Evolutionary conservation across 2,888 invertebrate genomes (phyloP), one percentile per base, ranked within the genome.

Genomic region (Drosophila anomalata): DNA sequence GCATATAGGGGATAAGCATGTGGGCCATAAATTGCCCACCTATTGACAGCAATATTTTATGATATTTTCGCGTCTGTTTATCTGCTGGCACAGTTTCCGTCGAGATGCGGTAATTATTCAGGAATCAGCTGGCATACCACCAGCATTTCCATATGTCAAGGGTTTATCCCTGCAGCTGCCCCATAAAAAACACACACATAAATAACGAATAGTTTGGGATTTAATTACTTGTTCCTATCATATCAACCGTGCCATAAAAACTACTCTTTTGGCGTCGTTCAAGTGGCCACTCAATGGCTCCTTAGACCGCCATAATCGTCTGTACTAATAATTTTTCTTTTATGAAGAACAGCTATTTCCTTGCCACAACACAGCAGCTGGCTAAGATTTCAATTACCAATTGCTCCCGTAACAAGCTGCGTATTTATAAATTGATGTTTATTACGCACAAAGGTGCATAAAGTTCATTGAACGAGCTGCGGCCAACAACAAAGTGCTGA

Each of bases 391-490:
- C 47, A 47, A 47, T 56, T 72, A 69, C 75, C 87, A 81, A 87
- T 78, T 76, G 78, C 71, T 62, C 63, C 65, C 74, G 65, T 70
- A 80, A 78, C 85, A 73, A 68, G 77, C 77, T 65, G 77, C 65
- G 75, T 80, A 86, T 81, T 78, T 85, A 85, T 76, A 75, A 72
- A 62, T 66, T 71, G 51, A 79, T 82, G 86, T 82, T 82, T 87
- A 85, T 85, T 85, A 79, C 70, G 73, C 65, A 65, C 61, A 68
- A 74, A 79, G 77, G 77, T 79, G 79, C 79, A 75, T 55, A 55
- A 72, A 72, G 82, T 82, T 82, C 82, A 83, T 70, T 82, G 87
- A 82, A 87, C 82, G 87, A 50, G 26, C 53, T 22, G 29, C 65
- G 54, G 26, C 48, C 46, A 50, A 47, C 50, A 50, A 57, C 60